phyloP scores from a whole-genome alignment of 2,113 vertebrate genomes.

The Ptyas mucosa region DNA sequence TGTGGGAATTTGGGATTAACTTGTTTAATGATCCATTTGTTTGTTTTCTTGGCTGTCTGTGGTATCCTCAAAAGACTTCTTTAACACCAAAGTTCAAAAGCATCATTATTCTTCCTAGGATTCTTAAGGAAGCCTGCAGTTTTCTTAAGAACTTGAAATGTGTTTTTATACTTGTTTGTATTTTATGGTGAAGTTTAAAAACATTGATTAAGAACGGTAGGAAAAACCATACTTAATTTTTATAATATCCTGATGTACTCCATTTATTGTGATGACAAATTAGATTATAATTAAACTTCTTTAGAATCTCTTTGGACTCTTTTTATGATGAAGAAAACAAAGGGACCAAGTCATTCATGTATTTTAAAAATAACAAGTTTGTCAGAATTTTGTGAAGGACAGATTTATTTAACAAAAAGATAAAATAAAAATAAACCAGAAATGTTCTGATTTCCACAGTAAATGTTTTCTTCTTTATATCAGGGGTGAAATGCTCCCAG shows the following conservation, averaged over 20 bases:
- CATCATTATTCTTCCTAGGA: background rate
- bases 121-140: slow-evolving; percentile 22
- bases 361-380: background rate
- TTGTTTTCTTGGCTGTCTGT: background rate
- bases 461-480: background rate
- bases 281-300: background rate
- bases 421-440: no score
- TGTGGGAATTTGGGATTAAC: no score
- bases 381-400: background rate
- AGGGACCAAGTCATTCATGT: no score
- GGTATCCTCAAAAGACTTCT: background rate
- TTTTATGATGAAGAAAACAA: background rate
- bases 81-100: background rate
- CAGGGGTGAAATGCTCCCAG: no score
- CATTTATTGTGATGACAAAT: background rate
- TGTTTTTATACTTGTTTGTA: background rate
- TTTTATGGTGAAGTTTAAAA: background rate
- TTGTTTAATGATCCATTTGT: no score
- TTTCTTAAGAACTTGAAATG: slow-evolving; percentile 13
- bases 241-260: background rate
- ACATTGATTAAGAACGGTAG: background rate
- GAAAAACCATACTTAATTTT: background rate
- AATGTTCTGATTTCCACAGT: background rate
- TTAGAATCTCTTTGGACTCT: background rate
- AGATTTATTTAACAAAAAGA: background rate